Evolutionary conservation across 1,140 invertebrate species (phyloP), one percentile per base, ranked within the genome.

Genomic region (Euwallacea fornicatus): DNA sequence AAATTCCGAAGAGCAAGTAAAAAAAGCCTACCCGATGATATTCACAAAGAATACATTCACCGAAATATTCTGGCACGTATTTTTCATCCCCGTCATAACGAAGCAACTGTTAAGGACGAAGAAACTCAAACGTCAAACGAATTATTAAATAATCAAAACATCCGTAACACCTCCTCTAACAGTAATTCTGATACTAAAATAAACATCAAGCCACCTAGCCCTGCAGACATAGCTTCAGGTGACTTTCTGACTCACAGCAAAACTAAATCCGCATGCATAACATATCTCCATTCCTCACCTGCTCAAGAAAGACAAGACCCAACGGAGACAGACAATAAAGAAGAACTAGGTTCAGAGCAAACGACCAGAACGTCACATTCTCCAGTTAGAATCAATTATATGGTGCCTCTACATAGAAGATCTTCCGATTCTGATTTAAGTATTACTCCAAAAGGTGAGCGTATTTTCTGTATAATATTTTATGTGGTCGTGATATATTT

Each of bases 371-470:
- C 78, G n/a, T 76, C 80, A 6, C 84, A 86, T 65, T 86, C 86
- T 66, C 84, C 86, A 84, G 74, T 84, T 82, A 73, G 83, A 83
- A 2, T 85, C 79, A 80, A 85, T 82, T 79, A 84, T 81, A 77
- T 83, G 72, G 71, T 74, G 70, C 81, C 84, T 69, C 88, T 91
- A 65, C 89, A 91, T 77, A 84, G 94, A 58, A 85, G 95, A 69
- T 95, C 94, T 0, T 97, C 95, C 6, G 96, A 97, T 81, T 97
- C 96, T 2, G 96, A 98, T 83, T 83, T 97, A 58, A 95, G 92
- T 83, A 89, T 95, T 44, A 94, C 94, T 7, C 94, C 94, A 2
- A 96, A 95, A 92, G 93, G 95, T 96, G 84, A 73, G 65, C 42
- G 54, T 61, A 11, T n/a, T 42, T 41, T 61, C 8, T 61, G 33